These are phyloP conservation scores for Aphis gossypii DNA, from an alignment of 1,140 invertebrate species.

Conservation along the genomic window DNA sequence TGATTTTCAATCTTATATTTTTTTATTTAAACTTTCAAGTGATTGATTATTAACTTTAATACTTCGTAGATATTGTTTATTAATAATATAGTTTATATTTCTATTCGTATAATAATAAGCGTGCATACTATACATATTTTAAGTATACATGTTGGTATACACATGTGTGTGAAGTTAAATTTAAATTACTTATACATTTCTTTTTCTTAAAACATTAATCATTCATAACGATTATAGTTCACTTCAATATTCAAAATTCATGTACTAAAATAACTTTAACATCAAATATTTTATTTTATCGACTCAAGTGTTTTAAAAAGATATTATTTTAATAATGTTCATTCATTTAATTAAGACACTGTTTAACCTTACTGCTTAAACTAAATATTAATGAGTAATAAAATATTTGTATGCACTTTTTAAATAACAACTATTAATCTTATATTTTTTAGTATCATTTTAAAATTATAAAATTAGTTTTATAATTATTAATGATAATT, in stretches of 20 bases:
- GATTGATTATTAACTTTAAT: background rate
- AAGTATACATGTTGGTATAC: background rate
- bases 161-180: background rate
- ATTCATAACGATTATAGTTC: background rate
- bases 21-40: constrained; percentile 10
- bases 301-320: background rate
- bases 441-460: background rate
- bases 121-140: background rate
- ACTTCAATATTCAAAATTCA: background rate
- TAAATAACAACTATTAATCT: background rate
- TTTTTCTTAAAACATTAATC: background rate
- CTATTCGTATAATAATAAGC: background rate
- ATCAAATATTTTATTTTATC: background rate
- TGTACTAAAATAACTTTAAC: background rate
- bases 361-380: too few species aligned
- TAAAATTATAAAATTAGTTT: background rate
- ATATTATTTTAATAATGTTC: constrained; percentile 15
- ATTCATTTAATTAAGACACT: background rate
- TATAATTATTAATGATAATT: background rate
- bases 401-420: background rate
- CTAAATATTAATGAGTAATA: background rate
- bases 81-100: background rate
- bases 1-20: background rate
- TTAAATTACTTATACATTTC: background rate
- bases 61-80: background rate